These are phyloP conservation scores for Leiothrix lutea DNA, from an alignment of 2,113 vertebrate genomes.

Conservation along the genomic window DNA sequence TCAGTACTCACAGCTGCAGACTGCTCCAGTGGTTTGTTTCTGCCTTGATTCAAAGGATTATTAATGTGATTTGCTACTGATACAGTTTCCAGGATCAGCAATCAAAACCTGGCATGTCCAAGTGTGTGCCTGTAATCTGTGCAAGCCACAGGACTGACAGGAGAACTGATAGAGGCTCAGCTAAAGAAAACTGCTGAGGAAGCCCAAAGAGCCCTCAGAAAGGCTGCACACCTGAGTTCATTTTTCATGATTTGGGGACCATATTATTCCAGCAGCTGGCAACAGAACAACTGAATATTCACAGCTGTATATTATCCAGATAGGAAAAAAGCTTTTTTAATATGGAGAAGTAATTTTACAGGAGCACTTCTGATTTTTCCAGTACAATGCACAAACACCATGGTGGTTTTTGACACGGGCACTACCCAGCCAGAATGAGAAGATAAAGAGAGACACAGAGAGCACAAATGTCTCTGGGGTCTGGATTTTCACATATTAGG, in stretches of 20 bases:
- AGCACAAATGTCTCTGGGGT: neutral
- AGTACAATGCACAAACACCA: neutral
- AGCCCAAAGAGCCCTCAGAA: neutral
- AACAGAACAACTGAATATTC: neutral
- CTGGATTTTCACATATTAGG: neutral
- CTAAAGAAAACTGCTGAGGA: neutral
- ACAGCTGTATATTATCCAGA: neutral
- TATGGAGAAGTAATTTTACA: neutral
- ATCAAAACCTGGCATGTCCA: neutral
- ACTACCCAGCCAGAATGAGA: neutral
- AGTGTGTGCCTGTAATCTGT: neutral
- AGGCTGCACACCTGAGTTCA: neutral
- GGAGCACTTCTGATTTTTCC: neutral
- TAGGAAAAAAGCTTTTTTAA: neutral
- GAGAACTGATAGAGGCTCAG: neutral
- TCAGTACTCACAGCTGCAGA: neutral
- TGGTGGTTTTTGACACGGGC: neutral
- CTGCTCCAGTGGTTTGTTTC: neutral
- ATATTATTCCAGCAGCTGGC: neutral
- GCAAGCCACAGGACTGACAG: neutral
- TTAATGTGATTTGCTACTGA: neutral
- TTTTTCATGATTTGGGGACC: neutral
- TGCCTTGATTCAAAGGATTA: neutral
- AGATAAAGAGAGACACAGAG: neutral
- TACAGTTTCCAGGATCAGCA: neutral